These are phyloP conservation scores for Macropodus opercularis DNA, from an alignment of 2,797 vertebrate species.

Conservation along the genomic window DNA sequence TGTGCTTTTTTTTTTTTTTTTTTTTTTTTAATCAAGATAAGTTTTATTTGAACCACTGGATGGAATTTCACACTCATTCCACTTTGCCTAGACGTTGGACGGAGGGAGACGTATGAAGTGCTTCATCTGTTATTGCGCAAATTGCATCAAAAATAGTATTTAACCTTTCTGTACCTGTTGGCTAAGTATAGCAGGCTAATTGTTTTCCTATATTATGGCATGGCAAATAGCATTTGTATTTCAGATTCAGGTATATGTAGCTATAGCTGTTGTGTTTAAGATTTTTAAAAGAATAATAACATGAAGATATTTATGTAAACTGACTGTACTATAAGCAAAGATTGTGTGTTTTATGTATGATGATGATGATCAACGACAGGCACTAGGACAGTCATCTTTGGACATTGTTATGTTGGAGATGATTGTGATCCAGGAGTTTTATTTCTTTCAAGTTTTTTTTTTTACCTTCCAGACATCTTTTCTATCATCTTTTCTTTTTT, in stretches of 20 bases:
- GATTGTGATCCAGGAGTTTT: conserved; percentile 87
- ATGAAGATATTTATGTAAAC: conserved; percentile 99
- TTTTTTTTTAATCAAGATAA: conserved; percentile 86
- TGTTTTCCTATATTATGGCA: conserved; percentile 99
- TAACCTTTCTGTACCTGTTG: conserved; percentile 99
- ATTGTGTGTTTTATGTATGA: conserved; percentile 98
- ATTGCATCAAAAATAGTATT: conserved; percentile 96
- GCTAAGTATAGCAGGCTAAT: conserved; percentile 96
- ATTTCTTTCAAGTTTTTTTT: conserved; percentile 71
- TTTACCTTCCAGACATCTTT: conserved; percentile 76
- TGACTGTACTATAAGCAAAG: conserved; percentile 99
- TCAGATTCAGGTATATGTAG: conserved; percentile 97
- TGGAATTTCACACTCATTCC: conserved; percentile 89
- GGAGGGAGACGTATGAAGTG: conserved; percentile 90
- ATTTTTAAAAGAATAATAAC: conserved; percentile 89
- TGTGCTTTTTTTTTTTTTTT: conserved; percentile 92
- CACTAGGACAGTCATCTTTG: conserved; percentile 93
- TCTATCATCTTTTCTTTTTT: conserved; percentile 84
- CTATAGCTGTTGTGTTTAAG: conserved; percentile 99
- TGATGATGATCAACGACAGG: conserved; percentile 91
- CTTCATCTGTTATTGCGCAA: conserved; percentile 94
- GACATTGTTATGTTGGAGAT: conserved; percentile 86
- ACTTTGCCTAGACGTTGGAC: conserved; percentile 94
- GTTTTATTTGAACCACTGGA: conserved; percentile 99
- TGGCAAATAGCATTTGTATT: conserved; percentile 99